phyloP scores from a whole-genome alignment of 2,888 invertebrate genomes.

The Tenthredo distinguenda region DNA sequence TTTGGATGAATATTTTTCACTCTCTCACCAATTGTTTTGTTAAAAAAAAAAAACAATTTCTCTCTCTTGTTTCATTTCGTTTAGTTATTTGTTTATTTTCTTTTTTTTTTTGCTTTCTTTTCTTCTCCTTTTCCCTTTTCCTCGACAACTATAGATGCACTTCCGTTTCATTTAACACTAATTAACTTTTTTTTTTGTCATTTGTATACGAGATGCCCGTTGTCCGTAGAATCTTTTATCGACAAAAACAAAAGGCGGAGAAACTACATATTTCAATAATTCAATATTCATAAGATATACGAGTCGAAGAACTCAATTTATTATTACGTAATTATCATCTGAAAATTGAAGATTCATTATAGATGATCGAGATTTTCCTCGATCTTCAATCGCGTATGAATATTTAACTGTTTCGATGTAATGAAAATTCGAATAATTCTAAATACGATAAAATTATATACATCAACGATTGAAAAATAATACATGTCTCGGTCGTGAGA shows the following conservation, averaged over 20 bases:
- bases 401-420: neutral
- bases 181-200: slow-evolving; percentile 2
- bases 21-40: neutral
- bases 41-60: neutral
- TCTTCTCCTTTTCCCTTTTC: neutral
- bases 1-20: neutral
- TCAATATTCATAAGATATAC: neutral
- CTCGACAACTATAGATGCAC: neutral
- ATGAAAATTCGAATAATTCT: neutral
- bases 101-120: neutral
- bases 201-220: neutral
- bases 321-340: neutral
- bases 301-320: neutral
- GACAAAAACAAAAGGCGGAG: neutral
- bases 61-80: neutral
- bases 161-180: neutral
- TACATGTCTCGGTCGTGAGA: neutral
- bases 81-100: neutral
- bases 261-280: neutral
- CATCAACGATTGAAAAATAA: neutral
- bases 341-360: neutral
- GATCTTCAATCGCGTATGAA: neutral
- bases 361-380: neutral
- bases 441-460: neutral
- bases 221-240: neutral